Evolutionary conservation across 30 jellyfish, hydroid and myxozoan species (phyloP).

Genomic region (Chrysaora quinquecirrha): DNA sequence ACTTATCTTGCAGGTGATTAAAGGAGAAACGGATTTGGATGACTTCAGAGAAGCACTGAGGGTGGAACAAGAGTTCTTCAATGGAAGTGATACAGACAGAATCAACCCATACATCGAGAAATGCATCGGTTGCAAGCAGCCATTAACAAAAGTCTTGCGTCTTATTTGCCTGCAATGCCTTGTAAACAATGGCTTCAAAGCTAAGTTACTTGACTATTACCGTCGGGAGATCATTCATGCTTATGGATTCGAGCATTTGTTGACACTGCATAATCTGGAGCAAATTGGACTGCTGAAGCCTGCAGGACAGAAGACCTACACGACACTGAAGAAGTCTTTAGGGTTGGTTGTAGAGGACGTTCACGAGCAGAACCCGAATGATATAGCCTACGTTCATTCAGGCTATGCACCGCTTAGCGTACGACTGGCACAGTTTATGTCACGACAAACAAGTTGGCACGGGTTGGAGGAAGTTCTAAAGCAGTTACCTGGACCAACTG

Average conservation of each 20-base stretch:
- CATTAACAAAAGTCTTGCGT: conserved; percentile 80
- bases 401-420: conserved; percentile 97
- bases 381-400: conserved; percentile 94
- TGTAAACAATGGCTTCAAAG: conserved; percentile 92
- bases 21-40: conserved; percentile 90
- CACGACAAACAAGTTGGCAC: conserved; percentile 95
- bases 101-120: conserved; percentile 86
- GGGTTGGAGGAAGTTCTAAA: conserved; percentile 88
- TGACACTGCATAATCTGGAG: conserved; percentile 90
- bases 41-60: conserved; percentile 90
- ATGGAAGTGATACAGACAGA: conserved; percentile 93
- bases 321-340: conserved; percentile 80
- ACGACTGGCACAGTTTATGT: conserved; percentile 90
- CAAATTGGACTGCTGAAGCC: conserved; percentile 83
- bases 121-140: conserved; percentile 86
- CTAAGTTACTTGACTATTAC: conserved; percentile 88
- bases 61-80: conserved; percentile 92
- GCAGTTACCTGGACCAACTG: conserved; percentile 94
- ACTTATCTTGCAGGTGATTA: conserved; percentile 70
- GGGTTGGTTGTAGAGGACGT: conserved; percentile 93
- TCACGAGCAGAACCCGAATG: conserved; percentile 94
- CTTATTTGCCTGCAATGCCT: conserved; percentile 91
- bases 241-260: conserved; percentile 89
- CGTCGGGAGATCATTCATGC: conserved; percentile 93
- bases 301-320: conserved; percentile 76